Conservation (phyloP, 2,888 invertebrate species). For the Apamea epomidion region DNA sequence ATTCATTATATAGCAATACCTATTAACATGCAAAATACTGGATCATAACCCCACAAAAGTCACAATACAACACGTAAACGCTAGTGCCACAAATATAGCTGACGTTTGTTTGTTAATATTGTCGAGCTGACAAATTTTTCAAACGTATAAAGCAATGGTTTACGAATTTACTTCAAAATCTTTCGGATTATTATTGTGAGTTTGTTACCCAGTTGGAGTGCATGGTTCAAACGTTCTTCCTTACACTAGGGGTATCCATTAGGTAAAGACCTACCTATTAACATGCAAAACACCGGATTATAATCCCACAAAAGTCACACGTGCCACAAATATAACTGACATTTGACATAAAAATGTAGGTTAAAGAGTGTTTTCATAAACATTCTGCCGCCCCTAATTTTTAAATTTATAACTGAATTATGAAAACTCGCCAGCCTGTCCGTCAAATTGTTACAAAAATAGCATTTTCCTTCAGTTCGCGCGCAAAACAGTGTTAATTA, state of each 20-base stretch:
- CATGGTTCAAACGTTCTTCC: neutral
- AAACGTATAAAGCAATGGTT: neutral
- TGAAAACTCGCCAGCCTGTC: constrained; percentile 18
- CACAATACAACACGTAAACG: too few species aligned
- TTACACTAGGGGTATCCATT: neutral
- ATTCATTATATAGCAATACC: too few species aligned
- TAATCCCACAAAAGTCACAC: neutral
- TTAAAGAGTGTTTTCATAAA: constrained; percentile 29
- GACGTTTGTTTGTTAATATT: neutral
- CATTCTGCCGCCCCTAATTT: constrained; percentile 3
- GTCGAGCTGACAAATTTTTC: neutral
- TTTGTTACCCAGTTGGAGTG: neutral
- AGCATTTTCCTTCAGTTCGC: neutral
- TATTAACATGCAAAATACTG: too few species aligned
- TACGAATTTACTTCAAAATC: neutral
- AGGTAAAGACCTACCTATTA: too few species aligned
- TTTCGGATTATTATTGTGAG: neutral
- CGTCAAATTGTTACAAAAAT: constrained; percentile 29
- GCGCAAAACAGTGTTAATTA: neutral
- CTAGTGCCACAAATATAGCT: too few species aligned
- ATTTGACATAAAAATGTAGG: constrained; percentile 27
- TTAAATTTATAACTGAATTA: constrained; percentile 33
- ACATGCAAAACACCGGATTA: neutral
- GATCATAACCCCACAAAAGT: too few species aligned
- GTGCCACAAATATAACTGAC: constrained; percentile 3